Base-by-base conservation (phyloP, 2,113 vertebrate species). In the Deroptyus accipitrinus region DNA sequence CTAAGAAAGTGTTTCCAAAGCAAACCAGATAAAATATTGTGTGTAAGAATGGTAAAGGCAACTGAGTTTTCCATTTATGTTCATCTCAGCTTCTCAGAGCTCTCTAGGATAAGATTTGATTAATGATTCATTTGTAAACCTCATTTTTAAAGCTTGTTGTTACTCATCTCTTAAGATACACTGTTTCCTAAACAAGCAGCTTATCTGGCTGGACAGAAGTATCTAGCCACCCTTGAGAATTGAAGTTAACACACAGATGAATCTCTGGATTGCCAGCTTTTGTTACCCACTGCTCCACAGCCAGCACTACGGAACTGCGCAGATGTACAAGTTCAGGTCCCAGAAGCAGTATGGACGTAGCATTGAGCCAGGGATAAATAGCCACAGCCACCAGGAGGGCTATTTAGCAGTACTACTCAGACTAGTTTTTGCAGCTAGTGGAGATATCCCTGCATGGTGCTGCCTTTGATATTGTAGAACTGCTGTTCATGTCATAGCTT, bases 31-130 rank as follows among this genome's bases (percentile, higher is more conserved):
- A 89, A 92, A 96, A 94, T 69, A 92, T 37, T 84, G 25, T 17
- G 20, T 39, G 17, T 39, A 85, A 48, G 51, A 87, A 92, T 33
- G n/a, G 54, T 54, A 84, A 92, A 87, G 44, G 41, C 77, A 79
- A 49, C 62, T 22, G 74, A 83, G 67, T 83, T 97, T 94, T 89
- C 96, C 96, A 94, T 96, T 89, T 97, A 91, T 93, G 96, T 94
- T 91, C 94, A 94, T 87, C 74, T 85, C 54, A 66, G n/a, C 57
- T 76, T 72, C 92, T 88, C 49, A 28, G 67, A 73, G 52, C 14
- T 92, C 66, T 62, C 69, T 85, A 49, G 86, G n/a, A 70, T 72
- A 57, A 85, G 63, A 57, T 3, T 52, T 57, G 68, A 76, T 59
- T 68, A 83, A 64, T 81, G 83, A 90, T 69, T 76, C 81, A 59